phyloP scores from a whole-genome alignment of 2,888 invertebrate genomes.

The Phasia obesa region DNA sequence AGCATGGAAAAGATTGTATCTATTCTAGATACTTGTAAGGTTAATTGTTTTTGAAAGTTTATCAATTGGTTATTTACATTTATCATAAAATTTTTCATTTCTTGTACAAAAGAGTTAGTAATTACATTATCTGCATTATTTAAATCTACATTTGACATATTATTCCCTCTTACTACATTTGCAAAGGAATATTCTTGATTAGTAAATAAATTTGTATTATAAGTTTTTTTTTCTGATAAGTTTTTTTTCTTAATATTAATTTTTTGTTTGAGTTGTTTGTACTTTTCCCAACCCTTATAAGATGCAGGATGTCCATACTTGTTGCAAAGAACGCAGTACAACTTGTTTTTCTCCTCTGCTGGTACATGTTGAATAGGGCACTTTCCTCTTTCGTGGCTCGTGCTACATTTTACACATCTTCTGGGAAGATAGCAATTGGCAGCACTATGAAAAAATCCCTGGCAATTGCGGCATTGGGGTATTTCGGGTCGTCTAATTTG shows the following conservation, averaged over 20 bases:
- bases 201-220: not conserved
- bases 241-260: not conserved
- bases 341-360: not conserved
- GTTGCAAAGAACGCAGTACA: not conserved
- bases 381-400: constrained; percentile 4
- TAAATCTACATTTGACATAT: too few relatives aligned
- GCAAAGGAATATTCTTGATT: not conserved
- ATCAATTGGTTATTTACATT: constrained; percentile 11
- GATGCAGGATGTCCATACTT: constrained; percentile 7
- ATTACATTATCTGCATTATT: not conserved
- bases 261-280: not conserved
- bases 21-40: not conserved
- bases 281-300: too few relatives aligned
- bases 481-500: constrained; percentile 13
- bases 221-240: not conserved
- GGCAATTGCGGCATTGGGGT: constrained; percentile 19
- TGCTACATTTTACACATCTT: constrained; percentile 9
- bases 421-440: constrained; percentile 19
- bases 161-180: not conserved
- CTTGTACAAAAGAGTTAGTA: not conserved
- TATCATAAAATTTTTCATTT: constrained; percentile 19
- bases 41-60: not conserved
- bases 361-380: not conserved
- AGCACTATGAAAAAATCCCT: constrained; percentile 15
- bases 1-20: not conserved